Evolutionary conservation across 2,888 invertebrate species (phyloP), one percentile per base, ranked within the genome.

Genomic region (Gari tellinella): DNA sequence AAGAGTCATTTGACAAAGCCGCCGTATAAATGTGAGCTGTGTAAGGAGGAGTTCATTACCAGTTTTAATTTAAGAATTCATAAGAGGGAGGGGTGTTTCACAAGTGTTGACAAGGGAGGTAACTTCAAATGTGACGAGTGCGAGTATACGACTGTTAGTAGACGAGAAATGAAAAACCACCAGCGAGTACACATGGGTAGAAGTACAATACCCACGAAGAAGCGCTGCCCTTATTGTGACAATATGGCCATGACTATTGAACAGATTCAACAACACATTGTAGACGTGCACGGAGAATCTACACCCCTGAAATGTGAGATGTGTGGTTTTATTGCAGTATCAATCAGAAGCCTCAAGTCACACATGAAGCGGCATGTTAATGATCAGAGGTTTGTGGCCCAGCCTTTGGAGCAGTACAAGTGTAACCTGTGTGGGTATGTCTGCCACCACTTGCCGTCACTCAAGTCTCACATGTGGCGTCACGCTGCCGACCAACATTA

Each of bases 401-500:
- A 91, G 78, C 91, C 90, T 0, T 80, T 91, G 52, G 91, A 91
- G 66, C 91, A 91, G 78, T 91, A 91, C 81, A 91, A 90, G 69
- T 91, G 91, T 78, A 89, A 90, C 60, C 73, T 91, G 15, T 91
- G 91, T 79, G 90, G 90, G 43, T 91, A 91, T 66, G 89, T 91
- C 5, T 91, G 91, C 69, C 91, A 91, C 73, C 91, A 91, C 68
- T 77, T 91, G 64, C 91, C 91, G 2, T 91, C 91, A 1, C 82
- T 91, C 21, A 91, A 91, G 73, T 90, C 90, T 1, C 91, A 91
- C 82, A 91, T 91, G 91, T 91, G 91, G 91, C 85, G 91, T 1
- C 91, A 91, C 77, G 90, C 91, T 19, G 88, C 88, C 52, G 90
- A 91, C 61, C 81, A 84, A 41, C 89, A 89, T 80, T 91, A 91